Percentiles rank a stretch among this genome's conserved stretches.
Conservation (phyloP, 1,140 invertebrate species). For the Euura saliciscinereae region DNA sequence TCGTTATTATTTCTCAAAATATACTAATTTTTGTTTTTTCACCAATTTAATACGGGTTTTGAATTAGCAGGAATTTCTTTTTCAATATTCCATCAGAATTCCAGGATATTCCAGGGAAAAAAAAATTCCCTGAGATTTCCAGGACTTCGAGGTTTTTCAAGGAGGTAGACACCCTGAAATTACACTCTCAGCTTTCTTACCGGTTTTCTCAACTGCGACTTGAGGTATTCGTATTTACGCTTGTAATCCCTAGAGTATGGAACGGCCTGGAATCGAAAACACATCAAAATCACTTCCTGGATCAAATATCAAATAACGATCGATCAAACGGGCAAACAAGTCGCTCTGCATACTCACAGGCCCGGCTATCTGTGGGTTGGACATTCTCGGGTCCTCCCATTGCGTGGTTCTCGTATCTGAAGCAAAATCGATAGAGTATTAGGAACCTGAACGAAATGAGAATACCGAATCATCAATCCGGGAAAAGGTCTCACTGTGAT, state of each 20-base stretch:
- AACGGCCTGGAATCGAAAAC: constrained; percentile 72
- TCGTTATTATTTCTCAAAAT: constrained; percentile 2
- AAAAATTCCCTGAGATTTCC: too few relatives aligned
- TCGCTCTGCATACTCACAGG: constrained; percentile 66
- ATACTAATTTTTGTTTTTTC: too few relatives aligned
- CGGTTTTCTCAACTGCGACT: constrained; percentile 93
- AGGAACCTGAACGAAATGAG: too few relatives aligned
- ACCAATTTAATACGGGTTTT: too few relatives aligned
- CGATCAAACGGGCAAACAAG: constrained; percentile 14
- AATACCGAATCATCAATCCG: not conserved
- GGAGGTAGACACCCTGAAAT: not conserved
- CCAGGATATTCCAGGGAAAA: too few relatives aligned
- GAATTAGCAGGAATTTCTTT: too few relatives aligned
- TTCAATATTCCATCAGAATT: too few relatives aligned
- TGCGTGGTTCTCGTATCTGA: constrained; percentile 94
- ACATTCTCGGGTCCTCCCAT: constrained; percentile 98
- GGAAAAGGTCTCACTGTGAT: constrained; percentile 82
- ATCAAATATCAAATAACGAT: not conserved
- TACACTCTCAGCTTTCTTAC: constrained; percentile 66
- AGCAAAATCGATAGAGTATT: not conserved
- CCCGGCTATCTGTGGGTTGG: constrained; percentile 95
- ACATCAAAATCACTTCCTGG: not conserved
- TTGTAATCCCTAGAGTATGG: constrained; percentile 98
- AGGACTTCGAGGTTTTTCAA: too few relatives aligned
- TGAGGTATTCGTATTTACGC: constrained; percentile 98